Evolutionary conservation across 2,888 invertebrate genomes (phyloP).

Genomic region (Dicyrtoma fusca): DNA sequence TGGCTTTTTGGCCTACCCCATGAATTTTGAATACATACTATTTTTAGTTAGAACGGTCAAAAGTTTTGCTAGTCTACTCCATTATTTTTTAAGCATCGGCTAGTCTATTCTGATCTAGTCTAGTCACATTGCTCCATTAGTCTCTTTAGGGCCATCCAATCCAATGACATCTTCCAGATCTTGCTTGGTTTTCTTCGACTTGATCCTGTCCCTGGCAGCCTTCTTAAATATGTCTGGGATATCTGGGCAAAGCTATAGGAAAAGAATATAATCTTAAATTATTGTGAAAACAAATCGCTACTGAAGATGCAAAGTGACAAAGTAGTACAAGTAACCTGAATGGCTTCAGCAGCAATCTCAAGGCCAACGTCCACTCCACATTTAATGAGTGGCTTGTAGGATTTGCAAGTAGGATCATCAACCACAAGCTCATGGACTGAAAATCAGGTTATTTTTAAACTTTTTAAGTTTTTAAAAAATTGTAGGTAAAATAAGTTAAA

Average conservation of each 20-base stretch:
- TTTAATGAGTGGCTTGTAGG: constrained; percentile 25
- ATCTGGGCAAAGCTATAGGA: constrained; percentile 25
- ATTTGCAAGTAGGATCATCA: constrained; percentile 20
- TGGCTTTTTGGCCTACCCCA: too few relatives aligned
- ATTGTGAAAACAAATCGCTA: not conserved
- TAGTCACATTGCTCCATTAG: too few relatives aligned
- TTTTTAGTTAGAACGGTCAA: too few relatives aligned
- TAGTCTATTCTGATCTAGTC: too few relatives aligned
- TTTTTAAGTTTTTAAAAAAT: not conserved
- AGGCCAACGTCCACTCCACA: constrained; percentile 30
- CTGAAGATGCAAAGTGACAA: not conserved
- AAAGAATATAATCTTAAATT: too few relatives aligned
- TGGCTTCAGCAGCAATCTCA: constrained; percentile 26
- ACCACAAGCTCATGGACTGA: constrained; percentile 7
- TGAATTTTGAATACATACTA: too few relatives aligned
- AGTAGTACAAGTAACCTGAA: constrained; percentile 17
- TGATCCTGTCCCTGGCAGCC: constrained; percentile 14
- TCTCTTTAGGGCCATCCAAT: too few relatives aligned
- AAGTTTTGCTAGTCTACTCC: too few relatives aligned
- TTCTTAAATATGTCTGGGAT: constrained; percentile 37
- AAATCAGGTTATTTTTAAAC: too few relatives aligned
- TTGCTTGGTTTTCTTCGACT: constrained; percentile 13
- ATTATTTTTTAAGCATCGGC: too few relatives aligned
- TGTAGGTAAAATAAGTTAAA: not conserved
- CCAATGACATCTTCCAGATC: constrained; percentile 9